Evolutionary conservation across 2,797 vertebrate species (phyloP).

Genomic region (Clarias platycephalus): DNA sequence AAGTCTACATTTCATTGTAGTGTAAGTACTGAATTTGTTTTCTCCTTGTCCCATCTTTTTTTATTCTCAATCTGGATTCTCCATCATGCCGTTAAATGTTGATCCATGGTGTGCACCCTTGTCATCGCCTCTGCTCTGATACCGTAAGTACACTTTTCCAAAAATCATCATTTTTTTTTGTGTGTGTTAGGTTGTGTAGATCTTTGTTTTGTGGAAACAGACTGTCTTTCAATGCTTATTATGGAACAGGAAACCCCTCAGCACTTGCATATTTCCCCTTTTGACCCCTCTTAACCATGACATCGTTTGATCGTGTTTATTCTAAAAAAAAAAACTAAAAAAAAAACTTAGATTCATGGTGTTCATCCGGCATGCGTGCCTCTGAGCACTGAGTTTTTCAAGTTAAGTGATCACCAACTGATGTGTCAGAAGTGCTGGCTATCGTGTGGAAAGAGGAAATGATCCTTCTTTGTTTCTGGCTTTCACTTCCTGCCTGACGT

Average conservation of each 20-base stretch:
- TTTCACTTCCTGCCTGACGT: constrained; percentile 33
- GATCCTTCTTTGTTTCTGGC: constrained; percentile 19
- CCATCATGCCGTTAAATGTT: not conserved
- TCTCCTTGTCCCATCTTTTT: not conserved
- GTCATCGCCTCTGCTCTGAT: constrained; percentile 6
- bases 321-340: not conserved
- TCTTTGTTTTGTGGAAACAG: constrained; percentile 22
- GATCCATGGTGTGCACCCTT: not conserved
- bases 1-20: not conserved
- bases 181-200: not conserved
- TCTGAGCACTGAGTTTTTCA: not conserved
- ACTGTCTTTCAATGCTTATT: constrained; percentile 10
- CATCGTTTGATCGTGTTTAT: not conserved
- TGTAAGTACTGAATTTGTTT: not conserved
- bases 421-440: constrained; percentile 36
- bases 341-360: not conserved
- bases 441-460: constrained; percentile 67
- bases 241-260: constrained; percentile 29
- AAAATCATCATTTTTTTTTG: not conserved
- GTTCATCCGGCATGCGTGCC: not conserved
- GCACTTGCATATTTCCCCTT: constrained; percentile 1
- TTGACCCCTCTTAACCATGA: not conserved
- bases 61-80: not conserved
- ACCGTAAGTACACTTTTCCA: constrained; percentile 41
- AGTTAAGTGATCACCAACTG: constrained; percentile 39